Evolutionary conservation across 2,797 vertebrate genomes (phyloP).

Genomic region (Sebastes alutus): DNA sequence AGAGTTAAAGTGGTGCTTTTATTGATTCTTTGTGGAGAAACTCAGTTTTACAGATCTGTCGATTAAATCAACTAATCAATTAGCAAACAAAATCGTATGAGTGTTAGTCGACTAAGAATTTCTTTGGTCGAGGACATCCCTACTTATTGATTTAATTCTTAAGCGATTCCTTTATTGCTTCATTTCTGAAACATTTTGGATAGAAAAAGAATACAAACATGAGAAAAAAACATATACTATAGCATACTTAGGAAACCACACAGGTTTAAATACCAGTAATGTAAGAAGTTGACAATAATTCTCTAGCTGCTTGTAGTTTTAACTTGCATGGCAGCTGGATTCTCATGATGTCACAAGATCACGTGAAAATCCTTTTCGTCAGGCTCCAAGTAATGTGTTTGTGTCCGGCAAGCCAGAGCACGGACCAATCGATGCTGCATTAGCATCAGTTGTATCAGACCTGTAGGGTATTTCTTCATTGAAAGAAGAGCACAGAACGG

Average conservation of each 20-base stretch:
- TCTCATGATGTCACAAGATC: background rate
- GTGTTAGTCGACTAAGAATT: no score
- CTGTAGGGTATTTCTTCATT: no score
- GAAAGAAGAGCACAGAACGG: no score
- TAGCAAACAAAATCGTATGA: accelerated
- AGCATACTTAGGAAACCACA: background rate
- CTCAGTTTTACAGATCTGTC: no score
- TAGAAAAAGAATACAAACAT: no score
- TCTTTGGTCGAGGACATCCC: no score
- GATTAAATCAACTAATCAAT: no score
- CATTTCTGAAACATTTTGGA: background rate
- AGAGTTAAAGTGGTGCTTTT: no score
- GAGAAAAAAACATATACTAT: background rate
- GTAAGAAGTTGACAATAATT: background rate
- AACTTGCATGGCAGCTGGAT: background rate
- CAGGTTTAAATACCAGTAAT: background rate
- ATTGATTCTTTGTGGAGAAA: no score
- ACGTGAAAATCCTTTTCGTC: background rate
- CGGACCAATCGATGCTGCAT: background rate
- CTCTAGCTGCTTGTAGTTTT: background rate
- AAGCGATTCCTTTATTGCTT: background rate
- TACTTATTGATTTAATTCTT: background rate
- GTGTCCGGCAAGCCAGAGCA: background rate
- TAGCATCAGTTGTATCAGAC: no score
- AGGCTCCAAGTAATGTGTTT: background rate